Evolutionary conservation across 2,797 vertebrate genomes (phyloP).

Genomic region (Poecile montanus): DNA sequence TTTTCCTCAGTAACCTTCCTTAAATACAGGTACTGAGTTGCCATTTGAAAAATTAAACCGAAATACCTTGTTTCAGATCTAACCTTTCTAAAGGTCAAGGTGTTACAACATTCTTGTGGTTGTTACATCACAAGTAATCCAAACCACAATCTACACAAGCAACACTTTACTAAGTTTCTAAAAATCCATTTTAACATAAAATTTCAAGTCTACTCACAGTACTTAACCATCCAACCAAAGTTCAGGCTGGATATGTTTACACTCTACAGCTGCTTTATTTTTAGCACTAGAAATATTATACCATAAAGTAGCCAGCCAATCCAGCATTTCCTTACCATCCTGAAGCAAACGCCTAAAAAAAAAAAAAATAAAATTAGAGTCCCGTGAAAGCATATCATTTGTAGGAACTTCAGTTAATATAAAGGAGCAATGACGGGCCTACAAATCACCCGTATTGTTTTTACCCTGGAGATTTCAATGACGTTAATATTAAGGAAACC

Average conservation of each 20-base stretch:
- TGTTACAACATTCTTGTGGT: background rate
- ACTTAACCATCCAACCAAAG: background rate
- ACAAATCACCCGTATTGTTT: accelerated
- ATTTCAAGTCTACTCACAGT: background rate
- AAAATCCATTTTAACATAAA: background rate
- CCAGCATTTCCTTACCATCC: conserved; percentile 87
- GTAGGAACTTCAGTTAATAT: background rate
- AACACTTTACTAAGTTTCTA: background rate
- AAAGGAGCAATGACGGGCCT: background rate
- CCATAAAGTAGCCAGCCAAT: background rate
- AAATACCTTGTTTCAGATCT: background rate
- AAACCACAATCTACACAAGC: background rate
- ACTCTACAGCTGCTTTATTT: background rate
- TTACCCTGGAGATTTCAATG: accelerated
- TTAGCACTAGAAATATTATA: conserved; percentile 52
- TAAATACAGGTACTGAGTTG: background rate
- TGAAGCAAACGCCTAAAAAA: conserved; percentile 89
- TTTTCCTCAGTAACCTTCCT: background rate
- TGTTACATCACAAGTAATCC: background rate
- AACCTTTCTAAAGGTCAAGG: background rate
- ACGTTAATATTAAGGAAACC: accelerated
- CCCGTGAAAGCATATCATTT: background rate
- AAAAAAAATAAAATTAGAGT: background rate
- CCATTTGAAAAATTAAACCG: background rate
- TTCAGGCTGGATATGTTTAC: background rate